Evolutionary conservation across 2,113 vertebrate species (phyloP).

Genomic region (Numida meleagris): DNA sequence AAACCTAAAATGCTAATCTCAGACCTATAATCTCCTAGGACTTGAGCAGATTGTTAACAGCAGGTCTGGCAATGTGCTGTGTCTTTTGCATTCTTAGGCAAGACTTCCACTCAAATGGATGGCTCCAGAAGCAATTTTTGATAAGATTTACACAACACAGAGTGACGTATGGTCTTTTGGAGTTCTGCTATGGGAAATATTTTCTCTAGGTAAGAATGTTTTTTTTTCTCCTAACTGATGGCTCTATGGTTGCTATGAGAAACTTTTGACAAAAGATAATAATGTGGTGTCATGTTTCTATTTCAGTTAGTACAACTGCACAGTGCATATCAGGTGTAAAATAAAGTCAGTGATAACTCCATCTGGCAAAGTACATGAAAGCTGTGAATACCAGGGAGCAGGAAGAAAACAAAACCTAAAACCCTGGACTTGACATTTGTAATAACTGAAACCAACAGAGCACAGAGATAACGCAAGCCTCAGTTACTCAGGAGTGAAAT

Average conservation of each 20-base stretch:
- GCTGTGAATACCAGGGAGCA: not conserved
- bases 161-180: constrained; percentile 97
- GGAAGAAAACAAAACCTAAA: not conserved
- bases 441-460: not conserved
- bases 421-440: not conserved
- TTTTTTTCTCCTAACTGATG: not conserved
- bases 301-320: not conserved
- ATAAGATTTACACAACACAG: constrained; percentile 94
- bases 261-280: not conserved
- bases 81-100: constrained; percentile 76
- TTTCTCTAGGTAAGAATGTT: constrained; percentile 88
- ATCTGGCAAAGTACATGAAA: not conserved
- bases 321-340: not conserved
- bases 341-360: not conserved
- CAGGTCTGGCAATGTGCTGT: not conserved
- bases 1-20: rapidly evolving
- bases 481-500: not conserved
- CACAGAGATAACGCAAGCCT: not conserved
- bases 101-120: constrained; percentile 96
- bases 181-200: constrained; percentile 95
- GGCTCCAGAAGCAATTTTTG: constrained; percentile 96
- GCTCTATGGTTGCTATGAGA: not conserved
- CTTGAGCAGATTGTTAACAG: not conserved
- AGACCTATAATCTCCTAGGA: rapidly evolving
- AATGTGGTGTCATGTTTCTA: not conserved